Conservation (phyloP, 2,797 vertebrate genomes). For the Taeniopygia guttata region DNA sequence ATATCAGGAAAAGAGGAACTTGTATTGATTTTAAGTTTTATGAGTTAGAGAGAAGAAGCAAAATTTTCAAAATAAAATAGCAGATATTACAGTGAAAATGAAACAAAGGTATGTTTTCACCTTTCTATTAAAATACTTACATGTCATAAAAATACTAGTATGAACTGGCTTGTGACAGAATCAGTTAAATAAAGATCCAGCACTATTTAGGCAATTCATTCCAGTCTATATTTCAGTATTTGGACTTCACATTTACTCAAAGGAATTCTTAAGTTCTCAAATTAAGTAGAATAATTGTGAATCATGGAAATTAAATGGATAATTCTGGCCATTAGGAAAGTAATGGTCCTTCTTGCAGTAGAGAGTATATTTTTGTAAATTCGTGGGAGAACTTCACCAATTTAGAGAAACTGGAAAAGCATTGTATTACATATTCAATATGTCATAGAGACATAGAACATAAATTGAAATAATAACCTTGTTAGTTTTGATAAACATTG, state of each 20-base stretch:
- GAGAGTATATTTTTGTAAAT: not conserved
- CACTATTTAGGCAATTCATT: not conserved
- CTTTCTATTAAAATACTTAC: not conserved
- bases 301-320: not conserved
- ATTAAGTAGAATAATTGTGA: not conserved
- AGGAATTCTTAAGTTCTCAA: not conserved
- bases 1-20: not conserved
- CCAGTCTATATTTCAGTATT: not conserved
- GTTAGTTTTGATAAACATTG: not conserved
- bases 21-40: not conserved
- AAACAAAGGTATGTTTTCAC: not conserved
- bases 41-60: not conserved
- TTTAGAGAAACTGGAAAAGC: not conserved
- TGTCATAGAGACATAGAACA: not conserved
- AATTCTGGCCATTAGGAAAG: not conserved
- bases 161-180: not conserved
- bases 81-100: not conserved
- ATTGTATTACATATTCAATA: not conserved
- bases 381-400: not conserved
- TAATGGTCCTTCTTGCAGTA: not conserved
- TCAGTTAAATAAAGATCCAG: not conserved
- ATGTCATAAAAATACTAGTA: not conserved
- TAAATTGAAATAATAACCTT: not conserved
- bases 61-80: not conserved
- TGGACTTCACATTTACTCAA: not conserved